These are phyloP conservation scores for Xerus rutilus DNA, from an alignment of 2,797 vertebrate species.

Conservation along the genomic window DNA sequence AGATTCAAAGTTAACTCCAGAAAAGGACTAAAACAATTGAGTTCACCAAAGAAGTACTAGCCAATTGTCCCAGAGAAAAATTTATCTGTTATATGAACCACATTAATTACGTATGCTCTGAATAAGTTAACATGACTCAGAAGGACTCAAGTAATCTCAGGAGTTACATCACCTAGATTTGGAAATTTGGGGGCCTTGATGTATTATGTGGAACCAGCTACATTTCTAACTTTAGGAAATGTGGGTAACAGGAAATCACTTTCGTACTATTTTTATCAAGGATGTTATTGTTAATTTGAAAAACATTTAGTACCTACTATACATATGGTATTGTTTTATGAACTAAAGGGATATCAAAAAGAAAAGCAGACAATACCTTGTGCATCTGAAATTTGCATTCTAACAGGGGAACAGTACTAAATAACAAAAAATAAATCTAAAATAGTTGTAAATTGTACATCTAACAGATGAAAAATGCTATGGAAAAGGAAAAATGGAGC, in stretches of 20 bases:
- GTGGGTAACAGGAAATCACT: background rate
- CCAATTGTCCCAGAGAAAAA: background rate
- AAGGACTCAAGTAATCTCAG: background rate
- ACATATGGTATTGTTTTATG: background rate
- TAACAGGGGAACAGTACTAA: background rate
- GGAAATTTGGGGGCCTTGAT: background rate
- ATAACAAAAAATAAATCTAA: background rate
- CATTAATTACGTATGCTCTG: background rate
- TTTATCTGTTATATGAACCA: background rate
- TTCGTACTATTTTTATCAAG: background rate
- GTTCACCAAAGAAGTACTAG: background rate
- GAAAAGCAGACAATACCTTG: background rate
- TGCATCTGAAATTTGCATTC: background rate
- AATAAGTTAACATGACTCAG: background rate
- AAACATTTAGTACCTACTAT: background rate
- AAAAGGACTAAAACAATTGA: background rate
- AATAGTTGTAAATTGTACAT: background rate
- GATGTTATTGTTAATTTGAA: background rate
- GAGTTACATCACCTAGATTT: background rate
- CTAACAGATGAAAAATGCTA: background rate
- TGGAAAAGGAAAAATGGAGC: background rate
- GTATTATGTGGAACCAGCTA: background rate
- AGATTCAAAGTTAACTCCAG: background rate
- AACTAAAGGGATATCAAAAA: background rate
- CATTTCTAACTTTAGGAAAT: background rate